phyloP scores from a whole-genome alignment of 1,140 invertebrate species.

The Sycobia sp. region DNA sequence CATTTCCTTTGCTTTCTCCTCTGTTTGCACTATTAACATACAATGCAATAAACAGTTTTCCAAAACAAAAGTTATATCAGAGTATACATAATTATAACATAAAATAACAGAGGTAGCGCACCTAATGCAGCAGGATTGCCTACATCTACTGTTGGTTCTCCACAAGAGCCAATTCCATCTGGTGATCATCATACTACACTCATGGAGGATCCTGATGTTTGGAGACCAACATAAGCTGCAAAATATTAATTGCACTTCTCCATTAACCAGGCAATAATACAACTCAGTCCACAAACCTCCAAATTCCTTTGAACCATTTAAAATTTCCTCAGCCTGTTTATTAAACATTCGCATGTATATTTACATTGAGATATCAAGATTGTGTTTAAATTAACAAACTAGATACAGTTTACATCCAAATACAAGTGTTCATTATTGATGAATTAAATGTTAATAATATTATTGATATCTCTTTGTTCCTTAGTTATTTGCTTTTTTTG shows the following conservation, averaged over 20 bases:
- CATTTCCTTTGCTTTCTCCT: too few relatives aligned
- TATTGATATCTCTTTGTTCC: too few relatives aligned
- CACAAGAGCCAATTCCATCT: constrained; percentile 67
- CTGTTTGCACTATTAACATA: neutral
- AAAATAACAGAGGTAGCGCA: constrained; percentile 72
- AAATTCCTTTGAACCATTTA: constrained; percentile 8
- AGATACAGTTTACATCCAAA: too few relatives aligned
- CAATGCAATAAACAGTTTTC: neutral
- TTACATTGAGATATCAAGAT: neutral
- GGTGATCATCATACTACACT: constrained; percentile 75
- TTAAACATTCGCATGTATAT: neutral
- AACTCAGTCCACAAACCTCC: constrained; percentile 30
- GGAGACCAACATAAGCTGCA: constrained; percentile 82
- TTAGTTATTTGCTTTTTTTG: constrained; percentile 6
- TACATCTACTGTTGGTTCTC: constrained; percentile 67
- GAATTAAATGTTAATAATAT: too few relatives aligned
- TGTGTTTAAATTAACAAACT: too few relatives aligned
- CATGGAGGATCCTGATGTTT: constrained; percentile 87
- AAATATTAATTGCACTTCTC: constrained; percentile 58
- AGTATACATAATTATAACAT: constrained; percentile 18
- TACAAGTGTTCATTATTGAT: too few relatives aligned
- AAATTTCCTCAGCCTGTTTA: constrained; percentile 6
- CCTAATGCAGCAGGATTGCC: constrained; percentile 83
- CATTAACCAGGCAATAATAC: constrained; percentile 61
- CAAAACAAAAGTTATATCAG: neutral